Evolutionary conservation across 2,113 vertebrate species (phyloP).

Genomic region (Balaeniceps rex): DNA sequence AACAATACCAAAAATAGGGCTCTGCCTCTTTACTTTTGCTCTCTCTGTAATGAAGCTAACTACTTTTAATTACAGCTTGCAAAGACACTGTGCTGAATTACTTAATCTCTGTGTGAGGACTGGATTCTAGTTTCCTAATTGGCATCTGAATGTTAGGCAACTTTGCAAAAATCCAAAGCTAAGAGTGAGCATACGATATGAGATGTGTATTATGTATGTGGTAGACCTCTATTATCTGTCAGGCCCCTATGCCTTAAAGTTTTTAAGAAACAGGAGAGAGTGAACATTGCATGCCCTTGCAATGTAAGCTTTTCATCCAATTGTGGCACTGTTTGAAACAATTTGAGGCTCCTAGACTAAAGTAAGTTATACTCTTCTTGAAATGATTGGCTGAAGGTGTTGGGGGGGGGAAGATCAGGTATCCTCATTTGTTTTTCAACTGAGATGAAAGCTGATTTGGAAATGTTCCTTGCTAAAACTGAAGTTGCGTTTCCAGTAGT

Average conservation of each 20-base stretch:
- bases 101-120: conserved; percentile 64
- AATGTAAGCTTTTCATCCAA: neutral
- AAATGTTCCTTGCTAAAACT: conserved; percentile 9
- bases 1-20: conserved; percentile 49
- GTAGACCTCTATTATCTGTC: neutral
- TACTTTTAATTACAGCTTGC: conserved; percentile 70
- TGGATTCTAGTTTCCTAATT: conserved; percentile 69
- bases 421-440: conserved; percentile 1
- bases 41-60: conserved; percentile 38
- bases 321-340: neutral
- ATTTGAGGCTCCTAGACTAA: neutral
- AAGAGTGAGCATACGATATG: neutral
- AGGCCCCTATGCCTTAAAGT: neutral
- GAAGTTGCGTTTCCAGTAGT: conserved; percentile 48
- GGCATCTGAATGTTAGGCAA: conserved; percentile 42
- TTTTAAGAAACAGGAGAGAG: neutral
- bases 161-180: conserved; percentile 21
- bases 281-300: neutral
- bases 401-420: neutral
- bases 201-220: neutral
- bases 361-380: neutral
- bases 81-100: conserved; percentile 64
- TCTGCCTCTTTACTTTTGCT: conserved; percentile 48
- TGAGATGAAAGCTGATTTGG: conserved; percentile 7
- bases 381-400: neutral